Percentiles rank a stretch among this genome's conserved stretches.
phyloP scores from a whole-genome alignment of 2,888 invertebrate genomes.

The Caenorhabditis panamensis region DNA sequence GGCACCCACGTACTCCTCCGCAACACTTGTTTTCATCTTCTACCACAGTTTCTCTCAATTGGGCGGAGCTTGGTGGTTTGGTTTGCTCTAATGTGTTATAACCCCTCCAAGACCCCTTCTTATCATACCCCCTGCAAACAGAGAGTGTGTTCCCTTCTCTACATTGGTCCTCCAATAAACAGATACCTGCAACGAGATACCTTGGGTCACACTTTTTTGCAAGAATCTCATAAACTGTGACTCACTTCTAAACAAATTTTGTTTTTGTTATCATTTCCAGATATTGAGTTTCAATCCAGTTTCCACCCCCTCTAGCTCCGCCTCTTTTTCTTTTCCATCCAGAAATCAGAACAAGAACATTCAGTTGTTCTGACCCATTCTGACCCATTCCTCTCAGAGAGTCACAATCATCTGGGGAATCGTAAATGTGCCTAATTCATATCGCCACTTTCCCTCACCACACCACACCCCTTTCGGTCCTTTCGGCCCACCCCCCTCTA shows the following conservation, averaged over 20 bases:
- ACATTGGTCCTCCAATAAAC: slow-evolving; percentile 38
- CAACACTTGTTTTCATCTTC: slow-evolving; percentile 9
- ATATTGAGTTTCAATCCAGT: neutral
- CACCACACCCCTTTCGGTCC: slow-evolving; percentile 1
- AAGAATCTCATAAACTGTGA: too few species aligned
- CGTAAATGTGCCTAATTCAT: slow-evolving; percentile 62
- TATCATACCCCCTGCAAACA: slow-evolving; percentile 26
- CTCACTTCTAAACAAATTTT: slow-evolving; percentile 42
- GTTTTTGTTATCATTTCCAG: too few species aligned
- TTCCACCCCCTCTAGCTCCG: neutral
- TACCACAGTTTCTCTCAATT: slow-evolving; percentile 6
- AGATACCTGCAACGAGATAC: slow-evolving; percentile 35
- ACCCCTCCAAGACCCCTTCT: slow-evolving; percentile 32
- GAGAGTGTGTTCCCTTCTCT: slow-evolving; percentile 19
- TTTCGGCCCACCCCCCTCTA: too few species aligned
- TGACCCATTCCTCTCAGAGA: neutral
- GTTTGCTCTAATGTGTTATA: slow-evolving; percentile 37
- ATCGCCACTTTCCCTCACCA: slow-evolving; percentile 49
- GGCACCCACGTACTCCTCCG: slow-evolving; percentile 45
- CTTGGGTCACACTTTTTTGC: slow-evolving; percentile 10
- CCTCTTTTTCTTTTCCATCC: too few species aligned
- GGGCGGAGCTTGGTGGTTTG: slow-evolving; percentile 26
- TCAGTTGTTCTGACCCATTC: neutral
- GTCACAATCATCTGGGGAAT: slow-evolving; percentile 61
- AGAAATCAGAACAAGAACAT: slow-evolving; percentile 23